phyloP scores from a whole-genome alignment of 35 echinoderm and acorn worm species.

The Amphiura filiformis region DNA sequence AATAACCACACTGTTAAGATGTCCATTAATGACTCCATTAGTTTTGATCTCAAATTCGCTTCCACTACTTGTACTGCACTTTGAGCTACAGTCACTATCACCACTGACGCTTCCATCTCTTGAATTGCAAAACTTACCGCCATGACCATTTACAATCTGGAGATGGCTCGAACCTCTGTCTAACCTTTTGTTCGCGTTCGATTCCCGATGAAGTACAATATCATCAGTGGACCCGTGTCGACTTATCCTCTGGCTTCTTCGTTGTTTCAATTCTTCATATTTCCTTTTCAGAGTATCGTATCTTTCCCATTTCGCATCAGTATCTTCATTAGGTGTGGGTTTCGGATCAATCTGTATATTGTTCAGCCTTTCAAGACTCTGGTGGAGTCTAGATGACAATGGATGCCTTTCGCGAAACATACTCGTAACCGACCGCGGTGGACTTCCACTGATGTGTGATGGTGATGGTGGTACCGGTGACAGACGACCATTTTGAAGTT shows the following conservation, averaged over 20 bases:
- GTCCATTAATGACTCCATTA: not conserved
- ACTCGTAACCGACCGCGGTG: constrained; percentile 4
- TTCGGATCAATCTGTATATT: constrained; percentile 34
- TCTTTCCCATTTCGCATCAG: constrained; percentile 67
- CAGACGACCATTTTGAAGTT: constrained; percentile 22
- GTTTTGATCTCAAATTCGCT: not conserved
- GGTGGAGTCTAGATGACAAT: constrained; percentile 35
- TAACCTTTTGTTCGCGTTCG: not conserved
- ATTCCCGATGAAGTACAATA: not conserved
- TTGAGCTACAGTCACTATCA: not conserved
- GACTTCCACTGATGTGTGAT: constrained; percentile 26
- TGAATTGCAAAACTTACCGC: not conserved
- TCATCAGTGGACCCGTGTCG: not conserved
- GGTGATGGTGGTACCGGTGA: constrained; percentile 1
- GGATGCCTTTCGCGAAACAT: constrained; percentile 22
- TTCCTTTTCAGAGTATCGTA: constrained; percentile 74
- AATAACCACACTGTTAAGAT: not conserved
- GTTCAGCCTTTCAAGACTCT: constrained; percentile 56
- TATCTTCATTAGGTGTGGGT: constrained; percentile 26
- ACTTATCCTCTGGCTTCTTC: not conserved
- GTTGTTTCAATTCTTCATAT: constrained; percentile 69
- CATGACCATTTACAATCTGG: not conserved
- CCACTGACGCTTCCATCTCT: not conserved
- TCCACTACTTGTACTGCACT: not conserved
- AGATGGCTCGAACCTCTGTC: not conserved